These are phyloP conservation scores for Polietes domitor DNA, from an alignment of 2,888 invertebrate genomes.

Conservation along the genomic window DNA sequence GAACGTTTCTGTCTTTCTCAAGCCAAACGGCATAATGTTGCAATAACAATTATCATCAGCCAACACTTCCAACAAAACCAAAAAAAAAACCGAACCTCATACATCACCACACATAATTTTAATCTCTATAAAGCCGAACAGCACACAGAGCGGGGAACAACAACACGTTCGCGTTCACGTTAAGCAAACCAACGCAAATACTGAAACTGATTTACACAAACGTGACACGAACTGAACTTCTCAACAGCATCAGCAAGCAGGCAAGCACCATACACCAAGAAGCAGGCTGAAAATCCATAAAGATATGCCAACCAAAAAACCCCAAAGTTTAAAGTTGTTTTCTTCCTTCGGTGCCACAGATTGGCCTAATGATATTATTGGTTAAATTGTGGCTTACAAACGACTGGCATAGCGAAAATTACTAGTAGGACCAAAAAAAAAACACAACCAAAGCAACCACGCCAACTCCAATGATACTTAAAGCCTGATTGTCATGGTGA, in stretches of 20 bases:
- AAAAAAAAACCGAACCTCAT: slow-evolving; percentile 21
- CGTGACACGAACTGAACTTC: slow-evolving; percentile 70
- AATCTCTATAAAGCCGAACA: slow-evolving; percentile 3
- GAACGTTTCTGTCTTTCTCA: background rate
- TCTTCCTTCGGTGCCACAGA: slow-evolving; percentile 14
- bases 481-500: slow-evolving; percentile 67
- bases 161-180: slow-evolving; percentile 32
- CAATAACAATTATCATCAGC: slow-evolving; percentile 33
- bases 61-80: too few relatives aligned
- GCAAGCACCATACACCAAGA: background rate
- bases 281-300: background rate
- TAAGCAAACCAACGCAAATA: slow-evolving; percentile 53
- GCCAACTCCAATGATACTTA: slow-evolving; percentile 56
- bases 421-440: slow-evolving; percentile 11
- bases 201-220: slow-evolving; percentile 70
- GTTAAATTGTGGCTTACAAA: slow-evolving; percentile 36
- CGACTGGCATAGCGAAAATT: background rate
- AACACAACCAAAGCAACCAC: background rate
- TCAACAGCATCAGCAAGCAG: background rate
- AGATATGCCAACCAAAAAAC: background rate
- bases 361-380: slow-evolving; percentile 54
- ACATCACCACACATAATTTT: slow-evolving; percentile 33
- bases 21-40: slow-evolving; percentile 11
- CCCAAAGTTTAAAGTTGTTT: background rate
- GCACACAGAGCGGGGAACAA: background rate